phyloP scores from a whole-genome alignment of 2,797 vertebrate species.

The Pipistrellus kuhlii region DNA sequence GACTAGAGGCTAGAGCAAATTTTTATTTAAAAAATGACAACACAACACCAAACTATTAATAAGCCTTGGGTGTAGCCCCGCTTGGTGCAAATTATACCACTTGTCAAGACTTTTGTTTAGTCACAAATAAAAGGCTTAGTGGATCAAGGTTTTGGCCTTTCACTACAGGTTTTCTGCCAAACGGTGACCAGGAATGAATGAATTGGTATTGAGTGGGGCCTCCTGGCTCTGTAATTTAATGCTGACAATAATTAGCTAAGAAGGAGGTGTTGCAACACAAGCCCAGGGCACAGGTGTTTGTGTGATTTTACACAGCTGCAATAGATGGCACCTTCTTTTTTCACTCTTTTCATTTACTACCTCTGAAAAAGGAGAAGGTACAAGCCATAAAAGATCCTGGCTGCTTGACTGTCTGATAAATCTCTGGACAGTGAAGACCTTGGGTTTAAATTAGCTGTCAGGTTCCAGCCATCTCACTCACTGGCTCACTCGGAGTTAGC shows the following conservation, averaged over 20 bases:
- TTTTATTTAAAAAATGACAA: slow-evolving; percentile 42
- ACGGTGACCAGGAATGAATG: slow-evolving; percentile 70
- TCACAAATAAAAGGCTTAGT: slow-evolving; percentile 77
- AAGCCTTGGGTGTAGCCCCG: slow-evolving; percentile 70
- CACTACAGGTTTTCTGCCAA: slow-evolving; percentile 72
- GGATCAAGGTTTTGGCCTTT: slow-evolving; percentile 70
- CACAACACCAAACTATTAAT: slow-evolving; percentile 55
- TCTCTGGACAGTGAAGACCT: slow-evolving; percentile 72
- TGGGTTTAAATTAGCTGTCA: slow-evolving; percentile 79
- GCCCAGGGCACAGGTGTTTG: slow-evolving; percentile 43
- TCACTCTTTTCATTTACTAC: slow-evolving; percentile 67
- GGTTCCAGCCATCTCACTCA: slow-evolving; percentile 56
- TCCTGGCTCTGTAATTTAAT: slow-evolving; percentile 70
- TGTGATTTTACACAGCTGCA: slow-evolving; percentile 65
- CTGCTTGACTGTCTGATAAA: slow-evolving; percentile 76
- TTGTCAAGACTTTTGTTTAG: slow-evolving; percentile 80
- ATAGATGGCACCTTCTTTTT: slow-evolving; percentile 54
- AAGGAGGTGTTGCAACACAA: slow-evolving; percentile 50
- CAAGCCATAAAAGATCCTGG: slow-evolving; percentile 72
- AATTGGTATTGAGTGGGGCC: slow-evolving; percentile 52
- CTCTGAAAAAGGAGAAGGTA: slow-evolving; percentile 61
- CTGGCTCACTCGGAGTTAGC: slow-evolving; percentile 31
- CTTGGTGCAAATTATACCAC: slow-evolving; percentile 78
- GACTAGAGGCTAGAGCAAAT: slow-evolving; percentile 70
- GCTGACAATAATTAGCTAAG: slow-evolving; percentile 76